phyloP scores from a whole-genome alignment of 2,888 invertebrate genomes.

The Torymus texanus region DNA sequence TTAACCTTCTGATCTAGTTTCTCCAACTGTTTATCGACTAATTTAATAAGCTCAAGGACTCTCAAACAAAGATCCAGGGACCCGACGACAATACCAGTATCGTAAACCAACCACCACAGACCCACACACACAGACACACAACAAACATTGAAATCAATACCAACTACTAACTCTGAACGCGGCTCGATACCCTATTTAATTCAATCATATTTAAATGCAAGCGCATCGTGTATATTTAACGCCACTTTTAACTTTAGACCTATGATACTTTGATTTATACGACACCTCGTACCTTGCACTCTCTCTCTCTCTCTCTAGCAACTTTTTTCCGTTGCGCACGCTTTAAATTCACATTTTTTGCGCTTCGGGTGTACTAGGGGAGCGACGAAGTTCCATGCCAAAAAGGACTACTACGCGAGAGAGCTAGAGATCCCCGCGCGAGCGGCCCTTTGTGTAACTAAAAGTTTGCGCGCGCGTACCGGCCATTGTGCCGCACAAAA shows the following conservation, averaged over 20 bases:
- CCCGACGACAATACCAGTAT: too few relatives aligned
- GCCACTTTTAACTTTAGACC: neutral
- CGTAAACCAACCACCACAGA: too few relatives aligned
- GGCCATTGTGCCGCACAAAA: conserved; percentile 40
- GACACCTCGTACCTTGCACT: neutral
- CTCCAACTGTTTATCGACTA: neutral
- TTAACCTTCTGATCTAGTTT: too few relatives aligned
- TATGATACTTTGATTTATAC: neutral
- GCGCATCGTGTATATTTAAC: neutral
- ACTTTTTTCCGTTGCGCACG: neutral
- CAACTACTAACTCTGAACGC: too few relatives aligned
- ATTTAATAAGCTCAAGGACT: conserved; percentile 1
- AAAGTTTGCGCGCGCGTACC: conserved; percentile 22
- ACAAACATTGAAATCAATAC: too few relatives aligned
- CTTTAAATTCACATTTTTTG: conserved; percentile 12
- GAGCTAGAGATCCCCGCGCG: neutral
- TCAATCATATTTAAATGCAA: too few relatives aligned
- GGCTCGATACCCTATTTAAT: too few relatives aligned
- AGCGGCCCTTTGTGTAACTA: conserved; percentile 28
- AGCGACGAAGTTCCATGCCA: too few relatives aligned
- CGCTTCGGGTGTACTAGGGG: neutral
- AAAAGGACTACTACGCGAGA: neutral
- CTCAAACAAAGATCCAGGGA: neutral
- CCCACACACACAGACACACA: too few relatives aligned
- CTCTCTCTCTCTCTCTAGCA: neutral